A percentile compares a stretch with the other conserved stretches of the same genome.
Evolutionary conservation across 2,797 vertebrate species (phyloP).

Genomic region (Amphiprion clarkii): DNA sequence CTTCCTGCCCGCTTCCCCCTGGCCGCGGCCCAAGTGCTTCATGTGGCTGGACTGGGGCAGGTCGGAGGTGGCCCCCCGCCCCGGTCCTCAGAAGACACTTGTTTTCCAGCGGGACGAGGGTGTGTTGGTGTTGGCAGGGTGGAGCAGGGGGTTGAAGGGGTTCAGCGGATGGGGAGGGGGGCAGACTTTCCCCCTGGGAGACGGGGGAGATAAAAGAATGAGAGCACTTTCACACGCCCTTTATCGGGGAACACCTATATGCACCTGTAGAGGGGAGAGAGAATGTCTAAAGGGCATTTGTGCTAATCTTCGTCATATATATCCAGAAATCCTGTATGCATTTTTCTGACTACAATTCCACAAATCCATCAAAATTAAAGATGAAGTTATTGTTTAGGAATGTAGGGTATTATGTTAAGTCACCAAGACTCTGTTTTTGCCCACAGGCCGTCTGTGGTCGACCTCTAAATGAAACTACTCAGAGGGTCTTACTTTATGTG

Average conservation of each 20-base stretch:
- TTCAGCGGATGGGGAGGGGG: slow-evolving; percentile 31
- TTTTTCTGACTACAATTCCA: neutral
- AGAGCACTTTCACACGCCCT: slow-evolving; percentile 82
- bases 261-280: slow-evolving; percentile 77
- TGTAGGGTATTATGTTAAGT: slow-evolving; percentile 14
- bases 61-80: slow-evolving; percentile 78
- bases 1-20: slow-evolving; percentile 81
- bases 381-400: slow-evolving; percentile 1
- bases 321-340: neutral
- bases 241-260: slow-evolving; percentile 48
- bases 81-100: slow-evolving; percentile 83
- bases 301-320: neutral
- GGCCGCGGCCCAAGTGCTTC: slow-evolving; percentile 80
- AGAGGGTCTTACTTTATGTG: slow-evolving; percentile 56
- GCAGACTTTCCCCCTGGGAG: slow-evolving; percentile 63
- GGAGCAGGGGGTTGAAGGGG: slow-evolving; percentile 67
- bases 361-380: slow-evolving; percentile 27
- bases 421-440: slow-evolving; percentile 22
- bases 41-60: slow-evolving; percentile 79
- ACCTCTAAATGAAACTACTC: slow-evolving; percentile 43
- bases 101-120: slow-evolving; percentile 80
- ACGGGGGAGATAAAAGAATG: slow-evolving; percentile 71
- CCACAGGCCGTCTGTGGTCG: slow-evolving; percentile 28
- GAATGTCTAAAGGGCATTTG: slow-evolving; percentile 21
- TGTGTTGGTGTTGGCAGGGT: slow-evolving; percentile 83